phyloP scores from a whole-genome alignment of 2,113 vertebrate genomes.

The Trichomycterus rosablanca region DNA sequence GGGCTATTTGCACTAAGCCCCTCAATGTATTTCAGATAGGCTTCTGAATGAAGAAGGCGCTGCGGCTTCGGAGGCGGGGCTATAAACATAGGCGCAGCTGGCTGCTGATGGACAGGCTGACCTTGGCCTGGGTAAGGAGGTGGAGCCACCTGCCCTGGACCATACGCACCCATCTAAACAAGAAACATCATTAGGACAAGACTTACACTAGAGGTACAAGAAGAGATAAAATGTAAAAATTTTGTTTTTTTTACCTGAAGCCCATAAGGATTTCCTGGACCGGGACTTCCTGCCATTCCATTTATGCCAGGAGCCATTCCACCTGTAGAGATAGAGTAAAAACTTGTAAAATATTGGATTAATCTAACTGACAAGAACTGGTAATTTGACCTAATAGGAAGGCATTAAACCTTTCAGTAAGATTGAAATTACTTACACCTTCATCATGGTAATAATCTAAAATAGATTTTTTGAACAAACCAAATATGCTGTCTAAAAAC shows the following conservation, averaged over 20 bases:
- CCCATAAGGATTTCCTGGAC: slow-evolving; percentile 78
- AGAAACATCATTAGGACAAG: slow-evolving; percentile 9
- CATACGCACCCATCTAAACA: slow-evolving; percentile 80
- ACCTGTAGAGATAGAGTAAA: slow-evolving; percentile 62
- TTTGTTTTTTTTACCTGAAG: slow-evolving; percentile 77
- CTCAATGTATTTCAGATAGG: slow-evolving; percentile 96
- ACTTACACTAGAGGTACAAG: background rate
- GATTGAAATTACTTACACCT: no score
- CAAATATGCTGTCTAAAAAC: no score
- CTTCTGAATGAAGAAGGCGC: slow-evolving; percentile 92
- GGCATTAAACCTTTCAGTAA: no score
- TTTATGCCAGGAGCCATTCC: slow-evolving; percentile 85
- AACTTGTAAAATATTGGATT: no score
- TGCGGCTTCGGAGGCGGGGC: slow-evolving; percentile 95
- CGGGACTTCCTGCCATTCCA: slow-evolving; percentile 85
- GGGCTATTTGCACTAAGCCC: slow-evolving; percentile 86
- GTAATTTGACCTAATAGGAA: no score
- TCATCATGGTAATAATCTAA: no score
- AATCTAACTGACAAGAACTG: no score
- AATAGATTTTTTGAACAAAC: no score
- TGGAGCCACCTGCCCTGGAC: slow-evolving; percentile 85
- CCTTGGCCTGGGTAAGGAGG: slow-evolving; percentile 90
- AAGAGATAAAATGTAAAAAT: background rate
- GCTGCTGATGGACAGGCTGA: slow-evolving; percentile 80
- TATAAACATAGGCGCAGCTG: slow-evolving; percentile 89